Conservation (phyloP, 1,140 invertebrate species). For the Meloidogyne floridensis region DNA sequence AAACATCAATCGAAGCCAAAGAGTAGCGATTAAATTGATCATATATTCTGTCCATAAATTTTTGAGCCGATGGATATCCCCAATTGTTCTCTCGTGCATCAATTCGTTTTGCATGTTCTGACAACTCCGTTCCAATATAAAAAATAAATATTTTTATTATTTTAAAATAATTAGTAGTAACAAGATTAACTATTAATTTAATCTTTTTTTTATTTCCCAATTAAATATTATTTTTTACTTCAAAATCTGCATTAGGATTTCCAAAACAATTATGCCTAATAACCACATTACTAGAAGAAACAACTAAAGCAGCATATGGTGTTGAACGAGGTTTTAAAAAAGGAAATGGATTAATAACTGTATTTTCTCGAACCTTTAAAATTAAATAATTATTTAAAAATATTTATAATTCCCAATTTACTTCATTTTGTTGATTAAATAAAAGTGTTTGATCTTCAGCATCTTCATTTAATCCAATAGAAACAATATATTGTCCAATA, state of each 20-base stretch:
- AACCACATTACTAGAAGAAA: slow-evolving; percentile 85
- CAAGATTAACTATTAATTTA: no score
- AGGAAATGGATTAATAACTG: slow-evolving; percentile 81
- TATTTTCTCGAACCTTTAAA: slow-evolving; percentile 83
- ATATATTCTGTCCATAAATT: slow-evolving; percentile 70
- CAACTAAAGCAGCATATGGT: slow-evolving; percentile 75
- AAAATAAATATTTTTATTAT: slow-evolving; percentile 70
- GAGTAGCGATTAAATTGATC: slow-evolving; percentile 66
- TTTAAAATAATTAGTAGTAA: slow-evolving; percentile 73
- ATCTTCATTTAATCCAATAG: slow-evolving; percentile 65
- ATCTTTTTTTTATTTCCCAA: no score
- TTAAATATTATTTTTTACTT: slow-evolving; percentile 73
- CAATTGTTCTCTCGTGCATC: slow-evolving; percentile 93
- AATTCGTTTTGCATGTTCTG: slow-evolving; percentile 88
- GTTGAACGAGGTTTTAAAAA: slow-evolving; percentile 73
- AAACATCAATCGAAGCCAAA: slow-evolving; percentile 55
- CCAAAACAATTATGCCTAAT: slow-evolving; percentile 88
- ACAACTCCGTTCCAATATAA: slow-evolving; percentile 77
- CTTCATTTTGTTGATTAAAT: slow-evolving; percentile 81
- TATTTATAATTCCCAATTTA: slow-evolving; percentile 72
- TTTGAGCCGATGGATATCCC: slow-evolving; percentile 70
- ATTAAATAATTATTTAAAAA: slow-evolving; percentile 68
- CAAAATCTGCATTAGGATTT: slow-evolving; percentile 85
- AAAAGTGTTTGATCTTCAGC: slow-evolving; percentile 68
- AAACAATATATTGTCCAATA: slow-evolving; percentile 60